phyloP scores from a whole-genome alignment of 2,113 vertebrate genomes.

The Ochotona princeps region DNA sequence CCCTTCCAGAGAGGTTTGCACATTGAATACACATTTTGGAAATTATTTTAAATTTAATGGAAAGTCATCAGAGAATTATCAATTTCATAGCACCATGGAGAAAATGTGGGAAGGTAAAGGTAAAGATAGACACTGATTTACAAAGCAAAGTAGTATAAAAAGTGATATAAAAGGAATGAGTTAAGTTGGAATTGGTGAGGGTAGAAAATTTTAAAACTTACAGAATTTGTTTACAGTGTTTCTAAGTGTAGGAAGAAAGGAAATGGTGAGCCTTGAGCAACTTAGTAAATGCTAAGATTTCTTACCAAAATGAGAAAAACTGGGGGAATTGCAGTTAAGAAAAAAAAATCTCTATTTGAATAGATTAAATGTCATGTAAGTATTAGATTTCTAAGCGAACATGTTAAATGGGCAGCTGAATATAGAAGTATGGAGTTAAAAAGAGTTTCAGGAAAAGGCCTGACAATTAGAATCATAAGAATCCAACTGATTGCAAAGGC shows the following conservation, averaged over 20 bases:
- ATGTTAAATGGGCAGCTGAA: not conserved
- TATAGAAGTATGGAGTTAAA: conserved; percentile 5
- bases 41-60: not conserved
- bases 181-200: not conserved
- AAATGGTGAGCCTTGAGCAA: not conserved
- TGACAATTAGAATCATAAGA: not conserved
- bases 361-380: not conserved
- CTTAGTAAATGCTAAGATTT: not conserved
- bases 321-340: not conserved
- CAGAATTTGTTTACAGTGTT: not conserved
- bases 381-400: not conserved
- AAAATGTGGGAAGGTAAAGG: not conserved
- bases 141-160: not conserved
- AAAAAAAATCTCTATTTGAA: not conserved
- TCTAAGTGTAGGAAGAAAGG: not conserved
- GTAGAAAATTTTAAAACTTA: not conserved
- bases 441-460: not conserved
- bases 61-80: not conserved
- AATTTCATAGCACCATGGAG: not conserved
- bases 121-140: not conserved
- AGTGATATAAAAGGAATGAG: not conserved
- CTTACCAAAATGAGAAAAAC: not conserved
- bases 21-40: not conserved
- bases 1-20: not conserved
- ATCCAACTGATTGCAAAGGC: not conserved